Evolutionary conservation across 2,797 vertebrate species (phyloP).

Genomic region (Dipus sagitta): DNA sequence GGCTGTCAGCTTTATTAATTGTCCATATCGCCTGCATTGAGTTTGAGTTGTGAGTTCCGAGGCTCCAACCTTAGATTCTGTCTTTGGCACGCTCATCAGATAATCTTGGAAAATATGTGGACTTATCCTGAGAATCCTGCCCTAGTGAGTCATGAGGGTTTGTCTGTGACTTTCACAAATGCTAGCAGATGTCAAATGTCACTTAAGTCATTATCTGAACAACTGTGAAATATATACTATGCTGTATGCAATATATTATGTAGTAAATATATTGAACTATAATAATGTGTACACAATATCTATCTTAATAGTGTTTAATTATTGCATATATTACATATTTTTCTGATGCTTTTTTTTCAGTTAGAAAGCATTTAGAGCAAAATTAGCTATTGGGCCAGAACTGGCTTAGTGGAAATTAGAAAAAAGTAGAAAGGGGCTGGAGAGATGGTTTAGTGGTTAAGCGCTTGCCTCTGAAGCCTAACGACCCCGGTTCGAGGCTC

Average conservation of each 20-base stretch:
- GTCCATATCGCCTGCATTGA: neutral
- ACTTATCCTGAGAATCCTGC: neutral
- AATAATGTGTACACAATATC: neutral
- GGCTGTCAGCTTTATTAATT: neutral
- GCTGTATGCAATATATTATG: neutral
- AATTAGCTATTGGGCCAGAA: neutral
- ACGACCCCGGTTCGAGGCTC: too few species aligned
- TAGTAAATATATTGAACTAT: neutral
- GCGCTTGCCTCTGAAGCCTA: too few species aligned
- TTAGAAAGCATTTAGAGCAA: slow-evolving; percentile 18
- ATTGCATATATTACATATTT: neutral
- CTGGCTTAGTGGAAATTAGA: neutral
- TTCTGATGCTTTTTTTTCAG: neutral
- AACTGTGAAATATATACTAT: neutral
- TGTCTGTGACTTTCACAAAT: neutral
- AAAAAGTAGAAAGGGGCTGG: too few species aligned
- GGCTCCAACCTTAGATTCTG: neutral
- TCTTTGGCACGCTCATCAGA: neutral
- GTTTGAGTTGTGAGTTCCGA: neutral
- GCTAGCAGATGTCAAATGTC: neutral
- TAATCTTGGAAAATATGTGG: slow-evolving; percentile 9
- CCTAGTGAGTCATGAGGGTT: neutral
- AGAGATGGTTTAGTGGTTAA: too few species aligned
- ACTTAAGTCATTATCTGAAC: slow-evolving; percentile 2
- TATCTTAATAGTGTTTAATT: neutral